Conservation (phyloP, 2,797 vertebrate species). For the Pangasius mekongensis region DNA sequence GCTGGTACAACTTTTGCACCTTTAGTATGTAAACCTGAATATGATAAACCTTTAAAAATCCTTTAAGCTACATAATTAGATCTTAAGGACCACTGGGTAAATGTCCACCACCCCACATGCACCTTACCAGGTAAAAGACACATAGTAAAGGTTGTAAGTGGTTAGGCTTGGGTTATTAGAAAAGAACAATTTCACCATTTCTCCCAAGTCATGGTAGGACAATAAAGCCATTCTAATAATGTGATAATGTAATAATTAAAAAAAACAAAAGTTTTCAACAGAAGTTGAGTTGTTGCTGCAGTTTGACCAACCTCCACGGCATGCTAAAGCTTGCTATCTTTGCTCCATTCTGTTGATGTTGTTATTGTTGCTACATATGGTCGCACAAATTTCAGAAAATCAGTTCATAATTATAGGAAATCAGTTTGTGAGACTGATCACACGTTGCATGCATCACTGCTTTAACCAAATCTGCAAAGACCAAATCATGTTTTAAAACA, state of each 20-base stretch:
- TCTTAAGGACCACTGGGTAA: neutral
- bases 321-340: neutral
- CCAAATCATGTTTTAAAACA: neutral
- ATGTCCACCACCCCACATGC: neutral
- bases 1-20: neutral
- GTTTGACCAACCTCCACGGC: neutral
- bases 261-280: neutral
- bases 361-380: neutral
- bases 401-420: neutral
- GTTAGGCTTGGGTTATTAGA: neutral
- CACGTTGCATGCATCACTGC: neutral
- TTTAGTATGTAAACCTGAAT: neutral
- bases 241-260: neutral
- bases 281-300: neutral
- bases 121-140: neutral
- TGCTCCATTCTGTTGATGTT: neutral
- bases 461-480: neutral
- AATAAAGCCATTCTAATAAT: neutral
- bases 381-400: neutral
- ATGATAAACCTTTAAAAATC: neutral
- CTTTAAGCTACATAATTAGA: neutral
- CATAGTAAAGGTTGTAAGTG: neutral
- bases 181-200: neutral
- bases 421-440: neutral
- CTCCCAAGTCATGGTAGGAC: neutral